Evolutionary conservation across 2,888 invertebrate genomes (phyloP), one percentile per base, ranked within the genome.

Genomic region (Parnassius smintheus): DNA sequence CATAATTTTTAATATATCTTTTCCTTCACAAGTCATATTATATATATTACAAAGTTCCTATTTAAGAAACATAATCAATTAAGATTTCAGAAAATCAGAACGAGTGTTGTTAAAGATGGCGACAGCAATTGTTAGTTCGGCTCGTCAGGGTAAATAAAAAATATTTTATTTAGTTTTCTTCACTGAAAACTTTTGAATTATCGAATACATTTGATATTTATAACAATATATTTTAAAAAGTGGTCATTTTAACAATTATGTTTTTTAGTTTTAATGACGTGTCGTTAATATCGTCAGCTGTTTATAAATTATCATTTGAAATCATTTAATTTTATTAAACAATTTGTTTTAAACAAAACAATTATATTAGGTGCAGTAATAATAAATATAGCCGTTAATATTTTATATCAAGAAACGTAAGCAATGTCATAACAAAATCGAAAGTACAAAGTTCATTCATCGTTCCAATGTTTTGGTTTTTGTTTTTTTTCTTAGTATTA

Each of bases 101-200:
- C 64, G 78, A 69, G 82, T 78, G 79, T 80, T 79, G 73, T 76
- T 74, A 41, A 25, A 84, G 74, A 91, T 91, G 91, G 91, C 91
- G 83, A 84, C 75, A 79, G 87, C 83, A 74, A 80, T 91, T 86
- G 91, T 91, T 89, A 90, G 89, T 89, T 91, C 91, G 91, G 82
- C 91, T 90, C 91, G 89, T 85, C 84, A 89, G 88, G 91, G 91
- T 91, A 91, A 91, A 83, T 85, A 83, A 81, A 67, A 77, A 77
- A 74, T 68, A 7, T 78, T 76, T 83, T 79, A 57, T 49, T 49
- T 48, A 49, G 60, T 49, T 46, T 66, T 63, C 62, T 50, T 59
- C 45, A 59, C 64, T 66, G 44, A 58, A 75, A 76, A 74, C 69
- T 73, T 72, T 25, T 45, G n/a, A 55, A 61, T 49, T 10, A 9